A percentile compares a stretch with the other conserved stretches of the same genome.
Conservation (phyloP, 2,888 invertebrate genomes). For the Psococerastis gibbosa region DNA sequence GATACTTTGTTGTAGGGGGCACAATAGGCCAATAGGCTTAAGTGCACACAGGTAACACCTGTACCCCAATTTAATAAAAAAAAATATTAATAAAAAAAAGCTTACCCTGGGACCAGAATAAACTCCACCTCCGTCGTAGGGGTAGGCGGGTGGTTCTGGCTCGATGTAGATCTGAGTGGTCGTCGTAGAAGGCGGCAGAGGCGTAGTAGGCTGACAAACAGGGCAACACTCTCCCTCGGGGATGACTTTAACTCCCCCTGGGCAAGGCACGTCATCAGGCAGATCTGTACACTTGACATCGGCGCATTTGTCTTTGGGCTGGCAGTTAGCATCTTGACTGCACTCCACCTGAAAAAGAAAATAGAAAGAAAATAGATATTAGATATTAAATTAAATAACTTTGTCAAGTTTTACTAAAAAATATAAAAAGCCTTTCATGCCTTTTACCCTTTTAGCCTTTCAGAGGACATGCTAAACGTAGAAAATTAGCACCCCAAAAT, state of each 20-base stretch:
- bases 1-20: not conserved
- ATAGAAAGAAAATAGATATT: not conserved
- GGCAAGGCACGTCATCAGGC: not conserved
- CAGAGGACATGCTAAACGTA: too few relatives aligned
- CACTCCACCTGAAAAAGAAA: conserved; percentile 1
- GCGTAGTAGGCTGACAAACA: conserved; percentile 13
- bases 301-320: not conserved
- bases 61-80: not conserved
- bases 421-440: too few relatives aligned
- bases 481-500: too few relatives aligned
- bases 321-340: not conserved
- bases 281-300: not conserved
- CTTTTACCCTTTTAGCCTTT: too few relatives aligned
- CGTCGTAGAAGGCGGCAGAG: not conserved
- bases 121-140: not conserved
- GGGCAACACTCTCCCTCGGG: conserved; percentile 15
- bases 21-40: not conserved
- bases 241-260: conserved; percentile 11
- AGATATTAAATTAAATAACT: too few relatives aligned
- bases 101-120: conserved; percentile 4
- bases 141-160: not conserved
- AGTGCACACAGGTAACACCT: not conserved
- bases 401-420: too few relatives aligned
- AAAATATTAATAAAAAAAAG: not conserved
- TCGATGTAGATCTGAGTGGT: not conserved